phyloP scores from a whole-genome alignment of 2,888 invertebrate genomes.

The Apodemia duryi region DNA sequence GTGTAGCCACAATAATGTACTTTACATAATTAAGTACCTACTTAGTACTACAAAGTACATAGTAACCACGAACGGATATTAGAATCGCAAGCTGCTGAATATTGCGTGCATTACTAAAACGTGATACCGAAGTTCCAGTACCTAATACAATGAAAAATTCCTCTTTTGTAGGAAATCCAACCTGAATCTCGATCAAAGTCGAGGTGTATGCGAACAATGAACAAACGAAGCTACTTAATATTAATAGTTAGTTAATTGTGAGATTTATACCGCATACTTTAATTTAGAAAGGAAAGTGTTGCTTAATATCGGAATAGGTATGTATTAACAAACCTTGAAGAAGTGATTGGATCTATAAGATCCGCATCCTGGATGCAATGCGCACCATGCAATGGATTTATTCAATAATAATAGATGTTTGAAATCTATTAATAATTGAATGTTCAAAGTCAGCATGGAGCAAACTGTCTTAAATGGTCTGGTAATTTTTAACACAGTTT shows the following conservation, averaged over 20 bases:
- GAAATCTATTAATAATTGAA: conserved; percentile 1
- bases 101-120: no score
- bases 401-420: not conserved
- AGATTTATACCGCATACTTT: not conserved
- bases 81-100: no score
- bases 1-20: no score
- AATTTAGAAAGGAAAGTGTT: conserved; percentile 44
- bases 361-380: conserved; percentile 49
- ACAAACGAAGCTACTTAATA: not conserved
- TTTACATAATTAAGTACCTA: no score
- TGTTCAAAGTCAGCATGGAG: not conserved
- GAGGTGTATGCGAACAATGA: not conserved
- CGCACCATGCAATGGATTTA: not conserved
- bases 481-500: not conserved
- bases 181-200: no score
- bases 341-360: conserved; percentile 58
- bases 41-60: no score
- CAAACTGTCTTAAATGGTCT: not conserved
- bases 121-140: no score
- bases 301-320: conserved; percentile 24
- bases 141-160: no score
- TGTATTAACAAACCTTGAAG: conserved; percentile 47
- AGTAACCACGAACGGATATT: no score
- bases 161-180: no score
- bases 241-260: not conserved